Evolutionary conservation across 2,888 invertebrate genomes (phyloP), one percentile per base, ranked within the genome.

Genomic region (Selenia dentaria): DNA sequence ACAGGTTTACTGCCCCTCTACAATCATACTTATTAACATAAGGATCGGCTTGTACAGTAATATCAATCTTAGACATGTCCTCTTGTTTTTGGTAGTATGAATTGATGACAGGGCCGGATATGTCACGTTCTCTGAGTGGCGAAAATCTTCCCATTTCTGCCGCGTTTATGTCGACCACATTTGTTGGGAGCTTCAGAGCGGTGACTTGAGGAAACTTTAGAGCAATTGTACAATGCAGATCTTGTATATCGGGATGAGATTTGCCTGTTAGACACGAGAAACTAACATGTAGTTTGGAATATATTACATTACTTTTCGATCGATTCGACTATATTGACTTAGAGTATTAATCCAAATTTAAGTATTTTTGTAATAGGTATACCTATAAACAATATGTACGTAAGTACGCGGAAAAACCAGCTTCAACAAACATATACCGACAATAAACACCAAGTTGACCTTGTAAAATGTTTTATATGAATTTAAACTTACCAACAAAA

Each of bases 1-100:
- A 93, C 5, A 95, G 81, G 68, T 92, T 94, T 0, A 95, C 92
- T 5, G 93, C 92, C 1, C 94, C 94, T 34, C 87, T 87, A 51
- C 94, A 94, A 63, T 95, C 94, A 77, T 95, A 95, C 35, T 93
- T 93, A 50, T 93, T 93, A 0, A 93, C 82, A 71, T 93, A 93
- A 0, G 92, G 92, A 76, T 93, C 93, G 40, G 71, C 67, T 59
- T 88, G 82, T 6, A 74, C 52, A 13, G 81, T 82, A 14, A 85
- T 76, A 44, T 84, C 84, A 60, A 83, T 76, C 54, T 62, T 73
- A 13, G 69, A 59, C 42, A 71, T 58, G 35, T 69, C 44, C 8
- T 57, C 56, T 57, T 72, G 68, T 59, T 76, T 85, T 39, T 67
- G 68, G 53, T 79, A 79, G 61, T 87, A 89, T 9, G 92, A 88